Evolutionary conservation across 2,888 invertebrate species (phyloP).

Genomic region (Phengaris arion): DNA sequence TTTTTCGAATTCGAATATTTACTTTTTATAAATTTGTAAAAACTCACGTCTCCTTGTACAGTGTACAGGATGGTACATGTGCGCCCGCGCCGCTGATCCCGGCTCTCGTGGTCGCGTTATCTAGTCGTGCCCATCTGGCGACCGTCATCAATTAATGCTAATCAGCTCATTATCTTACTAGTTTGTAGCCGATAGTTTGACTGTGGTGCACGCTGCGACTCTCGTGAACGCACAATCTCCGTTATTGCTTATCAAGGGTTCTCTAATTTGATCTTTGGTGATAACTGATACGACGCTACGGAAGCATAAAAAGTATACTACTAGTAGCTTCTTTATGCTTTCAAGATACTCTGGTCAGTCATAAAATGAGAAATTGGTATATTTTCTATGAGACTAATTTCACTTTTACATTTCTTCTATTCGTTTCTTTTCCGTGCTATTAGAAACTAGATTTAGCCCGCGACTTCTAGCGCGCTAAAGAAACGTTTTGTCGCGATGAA

Average conservation of each 20-base stretch:
- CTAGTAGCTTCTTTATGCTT: no score
- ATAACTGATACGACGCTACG: neutral
- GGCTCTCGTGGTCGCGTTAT: neutral
- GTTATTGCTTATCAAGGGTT: neutral
- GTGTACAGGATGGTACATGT: no score
- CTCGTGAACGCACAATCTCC: conserved; percentile 1
- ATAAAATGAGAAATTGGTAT: neutral
- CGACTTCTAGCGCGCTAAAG: no score
- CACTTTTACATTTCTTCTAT: neutral
- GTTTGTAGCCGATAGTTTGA: neutral
- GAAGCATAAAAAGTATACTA: neutral
- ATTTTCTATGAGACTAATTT: neutral
- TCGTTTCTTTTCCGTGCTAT: neutral
- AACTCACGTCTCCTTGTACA: no score
- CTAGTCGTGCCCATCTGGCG: neutral
- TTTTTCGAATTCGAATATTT: no score
- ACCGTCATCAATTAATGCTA: neutral
- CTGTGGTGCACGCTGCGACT: neutral
- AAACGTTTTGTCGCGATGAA: no score
- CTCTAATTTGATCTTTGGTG: neutral
- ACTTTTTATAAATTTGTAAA: no score
- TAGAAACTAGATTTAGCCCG: neutral
- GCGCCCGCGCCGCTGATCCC: neutral
- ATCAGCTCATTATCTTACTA: conserved; percentile 1
- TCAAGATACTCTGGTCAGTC: neutral